Base-by-base conservation (phyloP, 1,140 invertebrate genomes). In the Drosophila kepulauana region DNA sequence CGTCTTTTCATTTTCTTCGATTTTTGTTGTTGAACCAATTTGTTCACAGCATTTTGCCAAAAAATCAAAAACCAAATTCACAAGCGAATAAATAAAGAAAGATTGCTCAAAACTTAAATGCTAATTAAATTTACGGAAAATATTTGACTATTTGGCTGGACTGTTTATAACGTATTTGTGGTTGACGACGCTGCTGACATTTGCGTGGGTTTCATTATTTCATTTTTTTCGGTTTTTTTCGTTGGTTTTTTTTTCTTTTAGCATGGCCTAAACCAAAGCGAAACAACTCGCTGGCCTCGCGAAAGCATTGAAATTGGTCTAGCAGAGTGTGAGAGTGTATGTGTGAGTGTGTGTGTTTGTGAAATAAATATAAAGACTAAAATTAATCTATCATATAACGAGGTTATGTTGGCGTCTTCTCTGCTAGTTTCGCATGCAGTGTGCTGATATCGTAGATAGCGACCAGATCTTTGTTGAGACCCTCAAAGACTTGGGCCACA, bases 401-500 rank as follows among this genome's bases (percentile, higher is more conserved):
- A 87, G 84, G 84, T 81, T 84, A 86, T 54, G 35, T 63, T 38
- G 38, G 25, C 3, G 78, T 64, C 75, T 92, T 92, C 54, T 94
- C 94, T 33, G 94, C 94, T 49, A 96, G 92, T 15, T 96, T 93
- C 35, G 94, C 93, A 74, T 97, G 96, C 54, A 97, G 93, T 43
- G 95, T 94, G 45, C 95, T 94, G 68, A 95, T 94, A 68, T 95
- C 95, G 91, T 97, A 97, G 90, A 96, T 96, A 10, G 96, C 95
- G 13, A 95, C 94, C 85, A 97, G 95, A 82, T 96, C 95, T 74
- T 95, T 92, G 54, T 94, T 95, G 0, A 97, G 93, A 1, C 96
- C 96, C 90, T 97, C 96, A 81, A 97, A 97, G 7, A 97, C 95
- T 11, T 95, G 94, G 79, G 95, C 95, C 46, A 97, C 96, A 49